Evolutionary conservation across 2,888 invertebrate species (phyloP).

Genomic region (Geophilus truncorum): DNA sequence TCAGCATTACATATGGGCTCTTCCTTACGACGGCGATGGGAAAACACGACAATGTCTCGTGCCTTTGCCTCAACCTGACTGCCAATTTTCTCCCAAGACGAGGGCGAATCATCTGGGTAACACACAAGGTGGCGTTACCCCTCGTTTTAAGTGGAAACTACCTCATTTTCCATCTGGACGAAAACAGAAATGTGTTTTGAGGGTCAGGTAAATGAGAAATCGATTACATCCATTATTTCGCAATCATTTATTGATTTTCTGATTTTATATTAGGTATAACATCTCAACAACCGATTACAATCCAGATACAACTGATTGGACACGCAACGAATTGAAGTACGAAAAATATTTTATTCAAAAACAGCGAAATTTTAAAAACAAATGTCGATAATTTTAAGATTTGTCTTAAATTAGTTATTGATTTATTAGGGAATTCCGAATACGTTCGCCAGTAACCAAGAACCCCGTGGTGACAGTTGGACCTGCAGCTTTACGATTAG

Average conservation of each 20-base stretch:
- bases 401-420: background rate
- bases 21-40: slow-evolving; percentile 44
- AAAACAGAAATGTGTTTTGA: slow-evolving; percentile 45
- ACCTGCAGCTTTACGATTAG: background rate
- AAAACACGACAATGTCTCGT: slow-evolving; percentile 44
- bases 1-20: slow-evolving; percentile 45
- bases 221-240: background rate
- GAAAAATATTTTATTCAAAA: background rate
- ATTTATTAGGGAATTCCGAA: background rate
- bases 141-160: slow-evolving; percentile 46
- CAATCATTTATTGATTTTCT: background rate
- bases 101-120: slow-evolving; percentile 50
- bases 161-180: slow-evolving; percentile 48
- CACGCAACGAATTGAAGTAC: background rate
- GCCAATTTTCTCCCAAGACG: slow-evolving; percentile 46
- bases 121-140: slow-evolving; percentile 42
- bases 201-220: slow-evolving; percentile 44
- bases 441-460: background rate
- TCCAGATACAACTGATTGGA: background rate
- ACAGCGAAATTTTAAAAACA: too few species aligned
- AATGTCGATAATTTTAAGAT: too few species aligned
- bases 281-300: slow-evolving; percentile 21
- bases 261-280: background rate
- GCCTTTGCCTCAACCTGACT: slow-evolving; percentile 43
- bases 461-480: background rate